Conservation (phyloP, 1,140 invertebrate genomes). For the Drosophila tsacasi region DNA sequence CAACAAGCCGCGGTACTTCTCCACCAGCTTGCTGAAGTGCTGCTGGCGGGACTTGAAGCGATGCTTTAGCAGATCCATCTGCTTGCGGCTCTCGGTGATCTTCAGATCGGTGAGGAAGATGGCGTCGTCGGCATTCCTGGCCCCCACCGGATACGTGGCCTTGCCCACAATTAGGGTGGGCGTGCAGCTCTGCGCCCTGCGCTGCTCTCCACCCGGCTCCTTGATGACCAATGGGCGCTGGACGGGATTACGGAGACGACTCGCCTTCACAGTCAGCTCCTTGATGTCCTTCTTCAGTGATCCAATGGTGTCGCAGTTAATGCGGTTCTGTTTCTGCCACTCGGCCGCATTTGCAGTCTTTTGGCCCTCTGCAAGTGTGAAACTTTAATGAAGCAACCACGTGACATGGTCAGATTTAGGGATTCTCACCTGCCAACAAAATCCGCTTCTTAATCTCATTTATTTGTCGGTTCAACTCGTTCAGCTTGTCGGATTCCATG, state of each 20-base stretch:
- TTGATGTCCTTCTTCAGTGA: conserved; percentile 91
- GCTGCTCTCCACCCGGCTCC: conserved; percentile 48
- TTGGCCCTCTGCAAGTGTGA: conserved; percentile 89
- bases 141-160: conserved; percentile 78
- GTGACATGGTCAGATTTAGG: not conserved
- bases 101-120: conserved; percentile 89
- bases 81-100: conserved; percentile 90
- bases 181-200: conserved; percentile 54
- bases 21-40: conserved; percentile 86
- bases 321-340: conserved; percentile 90
- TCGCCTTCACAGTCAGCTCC: conserved; percentile 87
- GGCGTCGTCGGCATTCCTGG: conserved; percentile 87
- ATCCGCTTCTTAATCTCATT: conserved; percentile 93
- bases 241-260: conserved; percentile 83
- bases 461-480: conserved; percentile 90
- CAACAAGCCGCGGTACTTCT: conserved; percentile 87
- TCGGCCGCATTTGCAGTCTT: conserved; percentile 93
- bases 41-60: conserved; percentile 88
- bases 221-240: conserved; percentile 74
- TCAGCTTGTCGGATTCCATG: conserved; percentile 87
- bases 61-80: conserved; percentile 90
- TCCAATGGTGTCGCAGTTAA: conserved; percentile 89
- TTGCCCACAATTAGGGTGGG: conserved; percentile 78
- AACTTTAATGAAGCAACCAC: not conserved
- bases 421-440: conserved; percentile 89